Evolutionary conservation across 2,888 invertebrate species (phyloP).

Genomic region (Allacma fusca): DNA sequence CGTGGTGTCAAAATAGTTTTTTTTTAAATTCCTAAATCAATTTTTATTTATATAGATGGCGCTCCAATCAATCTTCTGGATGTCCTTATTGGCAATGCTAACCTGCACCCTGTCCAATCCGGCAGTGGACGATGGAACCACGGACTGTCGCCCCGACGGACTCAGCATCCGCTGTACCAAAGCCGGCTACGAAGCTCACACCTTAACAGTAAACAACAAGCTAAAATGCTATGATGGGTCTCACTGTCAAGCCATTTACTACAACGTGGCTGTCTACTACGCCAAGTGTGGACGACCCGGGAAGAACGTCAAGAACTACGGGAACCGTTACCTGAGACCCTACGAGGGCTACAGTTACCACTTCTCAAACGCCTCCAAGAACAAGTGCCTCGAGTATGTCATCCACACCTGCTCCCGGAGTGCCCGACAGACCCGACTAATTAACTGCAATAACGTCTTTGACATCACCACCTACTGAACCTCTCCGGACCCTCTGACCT

Average conservation of each 20-base stretch:
- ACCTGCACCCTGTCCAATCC: background rate
- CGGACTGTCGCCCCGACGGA: slow-evolving; percentile 16
- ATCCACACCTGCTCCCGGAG: slow-evolving; percentile 28
- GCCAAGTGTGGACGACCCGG: background rate
- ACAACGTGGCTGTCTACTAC: slow-evolving; percentile 30
- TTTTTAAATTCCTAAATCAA: too few species aligned
- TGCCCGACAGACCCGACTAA: background rate
- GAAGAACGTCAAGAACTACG: slow-evolving; percentile 31
- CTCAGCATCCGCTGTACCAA: slow-evolving; percentile 21
- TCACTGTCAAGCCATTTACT: slow-evolving; percentile 17
- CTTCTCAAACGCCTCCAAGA: slow-evolving; percentile 11
- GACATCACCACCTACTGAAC: slow-evolving; percentile 25
- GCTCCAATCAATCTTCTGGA: too few species aligned
- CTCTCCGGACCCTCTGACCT: too few species aligned
- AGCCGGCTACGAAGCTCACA: slow-evolving; percentile 27
- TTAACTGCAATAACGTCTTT: slow-evolving; percentile 19
- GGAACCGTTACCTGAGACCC: slow-evolving; percentile 7
- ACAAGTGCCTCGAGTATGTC: slow-evolving; percentile 30
- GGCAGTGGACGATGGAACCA: background rate
- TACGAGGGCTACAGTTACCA: slow-evolving; percentile 32
- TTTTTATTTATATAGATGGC: too few species aligned
- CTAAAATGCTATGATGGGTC: slow-evolving; percentile 24
- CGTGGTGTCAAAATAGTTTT: too few species aligned
- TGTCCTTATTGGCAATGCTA: too few species aligned
- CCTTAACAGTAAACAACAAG: slow-evolving; percentile 21